Conservation (phyloP, 1,140 invertebrate genomes). For the Colletes gigas region DNA sequence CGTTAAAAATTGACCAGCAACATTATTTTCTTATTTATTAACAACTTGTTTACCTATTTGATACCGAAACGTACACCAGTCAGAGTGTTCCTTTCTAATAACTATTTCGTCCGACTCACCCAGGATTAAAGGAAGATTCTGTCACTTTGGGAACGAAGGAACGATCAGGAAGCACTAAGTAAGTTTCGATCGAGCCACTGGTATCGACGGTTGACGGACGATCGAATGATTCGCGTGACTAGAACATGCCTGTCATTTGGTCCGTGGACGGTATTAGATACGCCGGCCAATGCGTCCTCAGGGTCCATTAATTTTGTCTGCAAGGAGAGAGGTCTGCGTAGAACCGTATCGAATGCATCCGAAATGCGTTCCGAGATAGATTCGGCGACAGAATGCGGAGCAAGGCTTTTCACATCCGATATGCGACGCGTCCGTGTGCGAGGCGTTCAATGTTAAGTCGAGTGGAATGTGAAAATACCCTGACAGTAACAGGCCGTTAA, state of each 20-base stretch:
- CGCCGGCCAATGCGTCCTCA: constrained; percentile 27
- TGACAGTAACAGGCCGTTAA: constrained; percentile 1
- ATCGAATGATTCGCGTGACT: constrained; percentile 14
- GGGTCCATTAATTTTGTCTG: constrained; percentile 48
- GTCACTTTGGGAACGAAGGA: neutral
- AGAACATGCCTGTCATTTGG: constrained; percentile 29
- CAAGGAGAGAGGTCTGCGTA: constrained; percentile 18
- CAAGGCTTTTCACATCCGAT: constrained; percentile 27
- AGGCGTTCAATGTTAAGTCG: constrained; percentile 21
- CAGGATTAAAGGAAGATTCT: neutral
- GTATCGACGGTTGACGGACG: constrained; percentile 10
- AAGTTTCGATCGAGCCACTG: neutral
- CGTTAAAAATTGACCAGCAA: too few species aligned
- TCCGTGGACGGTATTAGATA: constrained; percentile 35
- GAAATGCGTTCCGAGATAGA: constrained; percentile 39
- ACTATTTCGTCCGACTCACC: neutral
- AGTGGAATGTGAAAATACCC: constrained; percentile 18
- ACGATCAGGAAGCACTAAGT: neutral
- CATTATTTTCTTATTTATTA: too few species aligned
- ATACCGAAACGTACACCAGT: too few species aligned
- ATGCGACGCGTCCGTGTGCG: neutral
- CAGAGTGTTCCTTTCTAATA: too few species aligned
- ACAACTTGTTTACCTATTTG: too few species aligned
- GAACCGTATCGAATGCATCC: constrained; percentile 33
- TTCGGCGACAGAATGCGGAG: constrained; percentile 39